Base-by-base conservation (phyloP, 2,113 vertebrate species). In the Orientallactaga bullata region DNA sequence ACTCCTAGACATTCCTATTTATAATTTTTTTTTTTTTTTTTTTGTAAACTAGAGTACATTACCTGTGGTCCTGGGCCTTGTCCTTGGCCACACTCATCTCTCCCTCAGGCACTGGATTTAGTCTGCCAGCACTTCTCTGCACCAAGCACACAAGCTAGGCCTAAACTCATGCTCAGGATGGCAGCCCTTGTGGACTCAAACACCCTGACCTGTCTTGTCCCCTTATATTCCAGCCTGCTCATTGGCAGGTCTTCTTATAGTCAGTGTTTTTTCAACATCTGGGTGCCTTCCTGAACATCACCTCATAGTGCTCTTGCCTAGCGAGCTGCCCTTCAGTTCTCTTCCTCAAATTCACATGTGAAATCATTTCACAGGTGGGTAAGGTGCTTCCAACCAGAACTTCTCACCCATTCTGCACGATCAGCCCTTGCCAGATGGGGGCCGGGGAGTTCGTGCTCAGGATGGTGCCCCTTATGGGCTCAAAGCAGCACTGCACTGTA, bases 11-110 rank as follows among this genome's bases (percentile, higher is more conserved):
- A 30, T 26, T 28, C 61, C 55, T 24, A 30, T 71, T 58, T 37
- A 76, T 3, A 66, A 55, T 55, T 55, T 55, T 55, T 15, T 37
- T 61, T 51, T 68, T 5, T 73, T 68, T 69, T 26, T 37, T 61
- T 51, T 68, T 5, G 68, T 68, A 69, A 37, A 69, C 47, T 30
- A 72, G 37, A 93, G 30, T 78, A 79, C 69, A 83, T 73, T 26
- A 20, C 15, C 17, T 15, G 9, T 85, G 32, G 13, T 85, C 24
- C 83, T n/a, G 5, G 51, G 32, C 1, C 2, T 18, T 5, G 60
- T 28, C 1, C 2, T 15, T 5, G 5, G 32, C 3, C 35, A 21
- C 4, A 13, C 42, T 32, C 0, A 15, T 15, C 1, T 0, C 17
- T 35, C 5, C 35, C 23, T 6, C 39, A 26, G 4, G 51, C 47